phyloP scores from a whole-genome alignment of 2,888 invertebrate species.

The Coremacera marginata region DNA sequence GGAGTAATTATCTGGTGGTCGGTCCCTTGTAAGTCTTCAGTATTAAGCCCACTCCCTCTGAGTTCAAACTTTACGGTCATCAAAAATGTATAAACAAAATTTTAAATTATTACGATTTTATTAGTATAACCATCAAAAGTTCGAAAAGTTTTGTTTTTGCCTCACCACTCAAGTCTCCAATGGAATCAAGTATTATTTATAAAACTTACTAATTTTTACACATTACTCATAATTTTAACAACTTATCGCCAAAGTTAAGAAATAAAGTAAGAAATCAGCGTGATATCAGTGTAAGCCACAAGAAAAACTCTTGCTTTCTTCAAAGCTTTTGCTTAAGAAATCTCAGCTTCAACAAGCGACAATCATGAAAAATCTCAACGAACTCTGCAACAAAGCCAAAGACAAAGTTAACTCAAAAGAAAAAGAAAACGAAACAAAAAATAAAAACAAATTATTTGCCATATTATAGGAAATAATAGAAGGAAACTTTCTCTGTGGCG shows the following conservation, averaged over 20 bases:
- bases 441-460: conserved; percentile 52
- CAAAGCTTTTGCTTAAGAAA: not conserved
- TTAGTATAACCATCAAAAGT: no score
- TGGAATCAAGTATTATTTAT: no score
- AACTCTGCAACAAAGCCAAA: not conserved
- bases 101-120: no score
- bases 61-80: no score
- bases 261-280: not conserved
- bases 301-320: not conserved
- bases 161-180: no score
- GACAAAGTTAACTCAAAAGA: not conserved
- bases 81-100: no score
- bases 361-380: not conserved
- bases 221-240: conserved; percentile 9
- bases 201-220: no score
- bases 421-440: conserved; percentile 35
- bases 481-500: conserved; percentile 34
- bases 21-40: no score
- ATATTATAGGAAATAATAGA: conserved; percentile 50
- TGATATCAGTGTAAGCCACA: not conserved
- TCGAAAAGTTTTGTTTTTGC: no score
- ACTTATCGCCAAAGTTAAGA: not conserved
- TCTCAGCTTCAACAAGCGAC: not conserved
- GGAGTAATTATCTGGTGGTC: no score
- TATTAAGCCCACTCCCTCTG: no score